Conservation (phyloP, 2,888 invertebrate genomes). For the Sphaerophoria taeniata region DNA sequence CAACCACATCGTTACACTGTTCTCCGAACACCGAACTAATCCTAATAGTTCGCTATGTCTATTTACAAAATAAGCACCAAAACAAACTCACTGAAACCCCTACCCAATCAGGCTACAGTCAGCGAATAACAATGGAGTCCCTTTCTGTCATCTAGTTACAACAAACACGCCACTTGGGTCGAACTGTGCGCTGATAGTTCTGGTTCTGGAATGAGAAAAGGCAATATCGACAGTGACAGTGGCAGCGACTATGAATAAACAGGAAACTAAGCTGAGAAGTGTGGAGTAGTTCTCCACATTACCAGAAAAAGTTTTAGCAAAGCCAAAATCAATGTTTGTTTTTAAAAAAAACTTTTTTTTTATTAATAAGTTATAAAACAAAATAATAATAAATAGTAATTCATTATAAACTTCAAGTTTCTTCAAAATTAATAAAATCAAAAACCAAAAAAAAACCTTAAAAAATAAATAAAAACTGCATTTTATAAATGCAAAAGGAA, state of each 20-base stretch:
- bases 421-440: too few species aligned
- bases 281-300: too few species aligned
- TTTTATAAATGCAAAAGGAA: too few species aligned
- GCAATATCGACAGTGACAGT: background rate
- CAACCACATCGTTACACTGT: too few species aligned
- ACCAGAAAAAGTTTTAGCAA: too few species aligned
- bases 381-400: too few species aligned
- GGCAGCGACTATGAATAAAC: background rate
- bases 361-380: too few species aligned
- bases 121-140: conserved; percentile 56
- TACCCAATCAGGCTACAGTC: conserved; percentile 31
- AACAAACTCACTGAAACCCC: conserved; percentile 37
- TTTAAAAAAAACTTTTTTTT: too few species aligned
- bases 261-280: conserved; percentile 24
- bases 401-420: too few species aligned
- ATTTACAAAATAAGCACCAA: conserved; percentile 23
- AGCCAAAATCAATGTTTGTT: too few species aligned
- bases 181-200: background rate
- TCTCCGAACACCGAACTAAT: background rate
- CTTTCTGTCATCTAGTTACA: conserved; percentile 53
- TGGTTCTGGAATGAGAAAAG: background rate
- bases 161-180: conserved; percentile 40
- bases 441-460: too few species aligned
- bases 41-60: background rate
- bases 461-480: too few species aligned